Evolutionary conservation across 2,797 vertebrate species (phyloP).

Genomic region (Acanthopagrus latus): DNA sequence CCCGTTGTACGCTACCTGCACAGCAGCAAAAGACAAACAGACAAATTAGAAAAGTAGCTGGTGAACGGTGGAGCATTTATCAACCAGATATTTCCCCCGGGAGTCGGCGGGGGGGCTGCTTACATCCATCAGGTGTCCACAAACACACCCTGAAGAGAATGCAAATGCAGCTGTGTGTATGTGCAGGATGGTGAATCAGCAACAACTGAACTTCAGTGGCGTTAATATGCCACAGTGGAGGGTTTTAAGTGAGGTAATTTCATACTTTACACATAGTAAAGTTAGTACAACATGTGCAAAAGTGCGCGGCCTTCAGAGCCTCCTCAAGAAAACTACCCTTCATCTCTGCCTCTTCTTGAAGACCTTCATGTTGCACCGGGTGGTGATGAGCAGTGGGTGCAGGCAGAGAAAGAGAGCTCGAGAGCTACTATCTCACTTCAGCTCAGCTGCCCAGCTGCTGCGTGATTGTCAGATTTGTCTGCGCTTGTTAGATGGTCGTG

Average conservation of each 20-base stretch:
- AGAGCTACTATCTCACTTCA: neutral
- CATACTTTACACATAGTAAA: too few relatives aligned
- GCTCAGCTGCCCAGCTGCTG: neutral
- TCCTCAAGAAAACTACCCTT: neutral
- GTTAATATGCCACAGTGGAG: neutral
- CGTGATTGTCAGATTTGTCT: neutral
- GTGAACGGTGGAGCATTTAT: neutral
- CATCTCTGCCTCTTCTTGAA: neutral
- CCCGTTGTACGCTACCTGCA: neutral
- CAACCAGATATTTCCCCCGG: conserved; percentile 1
- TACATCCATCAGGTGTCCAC: conserved; percentile 2
- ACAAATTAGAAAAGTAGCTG: neutral
- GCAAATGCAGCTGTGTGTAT: neutral
- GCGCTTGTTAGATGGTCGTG: too few relatives aligned
- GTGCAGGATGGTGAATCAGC: neutral
- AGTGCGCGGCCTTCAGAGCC: neutral
- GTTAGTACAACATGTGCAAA: neutral
- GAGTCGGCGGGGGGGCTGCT: neutral
- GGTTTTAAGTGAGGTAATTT: neutral
- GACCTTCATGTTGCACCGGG: neutral
- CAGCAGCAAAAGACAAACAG: neutral
- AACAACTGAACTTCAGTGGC: neutral
- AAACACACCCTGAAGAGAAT: neutral
- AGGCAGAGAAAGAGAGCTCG: too few relatives aligned
- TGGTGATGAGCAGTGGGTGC: neutral